Percentiles rank a stretch among this genome's conserved stretches.
Conservation (phyloP, 2,888 invertebrate genomes). For the Xylophagus ater region DNA sequence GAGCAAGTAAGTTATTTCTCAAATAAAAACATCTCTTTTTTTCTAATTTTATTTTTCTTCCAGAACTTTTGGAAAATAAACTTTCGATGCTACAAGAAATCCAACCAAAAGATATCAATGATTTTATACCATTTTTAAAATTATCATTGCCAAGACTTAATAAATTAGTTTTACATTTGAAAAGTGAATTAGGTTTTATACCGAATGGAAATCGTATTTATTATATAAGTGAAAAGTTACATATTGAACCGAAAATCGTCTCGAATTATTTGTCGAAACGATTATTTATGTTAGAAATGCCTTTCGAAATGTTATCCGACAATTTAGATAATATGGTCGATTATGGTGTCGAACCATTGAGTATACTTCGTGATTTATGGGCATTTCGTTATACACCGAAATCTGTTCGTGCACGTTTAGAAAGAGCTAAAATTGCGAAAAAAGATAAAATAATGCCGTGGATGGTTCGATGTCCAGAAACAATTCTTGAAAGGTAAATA, state of each 20-base stretch:
- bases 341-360: constrained; percentile 43
- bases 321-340: constrained; percentile 44
- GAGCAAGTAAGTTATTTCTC: constrained; percentile 21
- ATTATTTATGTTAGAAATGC: constrained; percentile 45
- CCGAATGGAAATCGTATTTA: constrained; percentile 46
- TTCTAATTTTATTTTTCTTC: constrained; percentile 1
- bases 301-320: constrained; percentile 44
- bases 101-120: constrained; percentile 40
- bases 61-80: constrained; percentile 33
- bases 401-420: constrained; percentile 43
- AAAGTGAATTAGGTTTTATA: constrained; percentile 37
- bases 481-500: constrained; percentile 44
- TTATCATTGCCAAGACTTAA: constrained; percentile 34
- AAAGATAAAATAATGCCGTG: constrained; percentile 49
- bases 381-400: constrained; percentile 48
- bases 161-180: constrained; percentile 23
- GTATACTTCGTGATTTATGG: constrained; percentile 52
- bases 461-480: constrained; percentile 53
- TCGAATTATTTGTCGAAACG: constrained; percentile 43
- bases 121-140: constrained; percentile 44
- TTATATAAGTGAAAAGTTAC: constrained; percentile 42
- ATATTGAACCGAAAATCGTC: constrained; percentile 40
- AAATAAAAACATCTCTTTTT: not conserved
- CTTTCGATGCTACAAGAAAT: constrained; percentile 37
- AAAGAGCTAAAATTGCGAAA: constrained; percentile 40